Percentiles rank a stretch among this genome's conserved stretches.
phyloP scores from a whole-genome alignment of 2,888 invertebrate species.

The Eumerus sabulonum region DNA sequence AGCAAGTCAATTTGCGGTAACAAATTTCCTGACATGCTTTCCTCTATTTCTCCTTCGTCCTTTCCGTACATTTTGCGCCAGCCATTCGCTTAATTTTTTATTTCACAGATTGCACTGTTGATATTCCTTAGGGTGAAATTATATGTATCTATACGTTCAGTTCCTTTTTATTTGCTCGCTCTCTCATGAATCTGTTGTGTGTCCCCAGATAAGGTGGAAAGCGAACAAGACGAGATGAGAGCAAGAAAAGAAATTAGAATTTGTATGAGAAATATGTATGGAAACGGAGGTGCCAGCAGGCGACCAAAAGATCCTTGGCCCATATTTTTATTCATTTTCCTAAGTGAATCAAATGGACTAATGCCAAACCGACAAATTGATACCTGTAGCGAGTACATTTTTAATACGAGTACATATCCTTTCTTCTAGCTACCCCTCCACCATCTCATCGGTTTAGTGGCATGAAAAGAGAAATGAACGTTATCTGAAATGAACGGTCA shows the following conservation, averaged over 20 bases:
- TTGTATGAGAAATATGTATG: constrained; percentile 49
- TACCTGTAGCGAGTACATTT: constrained; percentile 47
- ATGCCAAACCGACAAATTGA: constrained; percentile 54
- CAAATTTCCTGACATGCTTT: constrained; percentile 38
- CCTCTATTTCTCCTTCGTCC: neutral
- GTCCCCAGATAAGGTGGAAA: constrained; percentile 30
- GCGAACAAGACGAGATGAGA: constrained; percentile 1
- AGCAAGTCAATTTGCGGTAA: constrained; percentile 58
- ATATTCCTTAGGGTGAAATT: constrained; percentile 51
- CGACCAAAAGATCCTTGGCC: constrained; percentile 48
- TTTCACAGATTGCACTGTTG: constrained; percentile 58
- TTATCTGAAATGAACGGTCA: too few species aligned
- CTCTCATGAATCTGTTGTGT: constrained; percentile 18
- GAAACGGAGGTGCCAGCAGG: constrained; percentile 16
- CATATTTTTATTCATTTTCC: constrained; percentile 41
- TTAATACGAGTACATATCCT: neutral
- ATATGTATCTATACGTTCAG: too few species aligned
- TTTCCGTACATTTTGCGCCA: too few species aligned
- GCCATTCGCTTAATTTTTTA: constrained; percentile 24
- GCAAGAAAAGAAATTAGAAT: too few species aligned
- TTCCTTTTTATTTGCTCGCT: constrained; percentile 14
- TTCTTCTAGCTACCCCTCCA: too few species aligned
- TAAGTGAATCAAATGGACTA: constrained; percentile 49
- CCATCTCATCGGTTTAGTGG: too few species aligned
- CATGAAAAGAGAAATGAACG: too few species aligned